phyloP scores from a whole-genome alignment of 1,140 invertebrate species.

The Macrocentrus cingulum region DNA sequence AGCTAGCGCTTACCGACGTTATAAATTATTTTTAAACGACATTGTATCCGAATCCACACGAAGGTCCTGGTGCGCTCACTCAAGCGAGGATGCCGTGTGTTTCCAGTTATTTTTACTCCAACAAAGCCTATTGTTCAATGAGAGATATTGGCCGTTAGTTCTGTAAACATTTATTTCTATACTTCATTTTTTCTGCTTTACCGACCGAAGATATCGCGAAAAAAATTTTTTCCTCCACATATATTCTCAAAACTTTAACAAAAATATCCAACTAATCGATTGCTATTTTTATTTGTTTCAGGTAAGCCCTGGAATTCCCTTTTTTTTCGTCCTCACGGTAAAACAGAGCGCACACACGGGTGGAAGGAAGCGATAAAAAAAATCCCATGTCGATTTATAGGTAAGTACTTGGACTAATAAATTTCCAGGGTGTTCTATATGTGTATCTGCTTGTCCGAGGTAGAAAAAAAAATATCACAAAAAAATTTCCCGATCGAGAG shows the following conservation, averaged over 20 bases:
- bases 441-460: background rate
- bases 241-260: too few relatives aligned
- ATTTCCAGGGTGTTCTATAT: conserved; percentile 5
- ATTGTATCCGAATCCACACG: conserved; percentile 25
- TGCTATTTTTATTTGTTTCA: conserved; percentile 28
- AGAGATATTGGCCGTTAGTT: conserved; percentile 27
- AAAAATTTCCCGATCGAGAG: background rate
- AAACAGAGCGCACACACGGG: background rate
- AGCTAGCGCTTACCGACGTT: conserved; percentile 14
- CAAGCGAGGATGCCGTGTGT: conserved; percentile 7
- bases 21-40: conserved; percentile 36
- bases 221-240: background rate
- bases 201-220: background rate
- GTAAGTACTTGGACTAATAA: conserved; percentile 28
- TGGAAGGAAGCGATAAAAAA: background rate
- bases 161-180: background rate
- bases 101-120: conserved; percentile 30
- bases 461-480: background rate
- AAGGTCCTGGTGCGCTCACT: conserved; percentile 10
- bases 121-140: conserved; percentile 34
- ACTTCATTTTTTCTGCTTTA: background rate
- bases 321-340: background rate
- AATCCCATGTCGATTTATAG: conserved; percentile 9
- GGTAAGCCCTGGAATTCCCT: conserved; percentile 23
- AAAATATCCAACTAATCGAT: conserved; percentile 15